Evolutionary conservation across 2,113 vertebrate species (phyloP).

Genomic region (Albula goreensis): DNA sequence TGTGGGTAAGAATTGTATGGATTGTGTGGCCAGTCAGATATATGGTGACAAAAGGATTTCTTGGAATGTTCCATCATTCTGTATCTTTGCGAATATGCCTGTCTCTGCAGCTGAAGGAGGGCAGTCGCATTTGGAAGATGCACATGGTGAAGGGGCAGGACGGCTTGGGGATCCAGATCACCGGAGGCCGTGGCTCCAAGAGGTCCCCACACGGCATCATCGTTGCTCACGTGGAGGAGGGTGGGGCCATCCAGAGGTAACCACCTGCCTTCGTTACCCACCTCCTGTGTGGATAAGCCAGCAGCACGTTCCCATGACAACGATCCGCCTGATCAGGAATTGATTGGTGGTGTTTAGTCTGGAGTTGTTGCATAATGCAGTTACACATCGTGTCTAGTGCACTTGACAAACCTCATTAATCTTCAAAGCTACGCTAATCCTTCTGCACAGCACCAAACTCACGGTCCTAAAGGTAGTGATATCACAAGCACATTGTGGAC

Average conservation of each 20-base stretch:
- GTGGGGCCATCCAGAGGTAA: constrained; percentile 90
- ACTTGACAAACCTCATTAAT: constrained; percentile 29
- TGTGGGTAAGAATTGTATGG: no score
- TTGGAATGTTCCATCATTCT: neutral
- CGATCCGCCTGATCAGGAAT: constrained; percentile 21
- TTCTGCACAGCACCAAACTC: neutral
- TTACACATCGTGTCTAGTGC: constrained; percentile 21
- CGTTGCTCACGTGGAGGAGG: constrained; percentile 87
- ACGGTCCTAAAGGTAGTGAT: neutral
- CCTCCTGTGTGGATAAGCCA: neutral
- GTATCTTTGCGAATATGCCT: constrained; percentile 19
- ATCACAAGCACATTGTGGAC: no score
- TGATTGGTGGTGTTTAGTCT: constrained; percentile 15
- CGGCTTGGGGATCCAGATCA: constrained; percentile 93
- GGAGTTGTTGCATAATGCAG: constrained; percentile 38
- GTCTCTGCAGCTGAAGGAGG: constrained; percentile 77
- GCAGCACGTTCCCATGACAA: neutral
- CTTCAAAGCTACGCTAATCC: constrained; percentile 35
- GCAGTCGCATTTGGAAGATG: constrained; percentile 95
- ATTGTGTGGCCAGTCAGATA: neutral
- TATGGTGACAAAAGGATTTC: neutral
- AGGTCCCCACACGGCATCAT: constrained; percentile 90
- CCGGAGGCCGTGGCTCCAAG: constrained; percentile 90
- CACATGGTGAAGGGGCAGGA: constrained; percentile 89
- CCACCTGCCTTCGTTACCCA: neutral